Percentiles rank a stretch among this genome's conserved stretches.
These are phyloP conservation scores for Diadema setosum DNA, from an alignment of 35 echinoderm and acorn worm species.

Conservation along the genomic window DNA sequence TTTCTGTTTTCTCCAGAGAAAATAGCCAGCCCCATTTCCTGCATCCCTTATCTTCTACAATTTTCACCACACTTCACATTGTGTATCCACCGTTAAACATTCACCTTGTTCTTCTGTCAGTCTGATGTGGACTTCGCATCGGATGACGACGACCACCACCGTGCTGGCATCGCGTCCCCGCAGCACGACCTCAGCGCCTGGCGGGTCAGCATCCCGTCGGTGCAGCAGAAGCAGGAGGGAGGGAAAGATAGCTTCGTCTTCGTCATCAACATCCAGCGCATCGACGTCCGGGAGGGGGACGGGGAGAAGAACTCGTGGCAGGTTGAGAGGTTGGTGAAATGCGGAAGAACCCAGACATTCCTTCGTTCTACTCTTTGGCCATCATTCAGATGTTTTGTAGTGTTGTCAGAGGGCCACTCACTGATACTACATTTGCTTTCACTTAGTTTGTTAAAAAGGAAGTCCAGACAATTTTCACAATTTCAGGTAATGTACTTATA, in stretches of 20 bases:
- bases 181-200: slow-evolving; percentile 85
- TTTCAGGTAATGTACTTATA: too few species aligned
- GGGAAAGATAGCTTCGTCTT: slow-evolving; percentile 70
- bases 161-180: slow-evolving; percentile 52
- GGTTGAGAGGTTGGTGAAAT: slow-evolving; percentile 88
- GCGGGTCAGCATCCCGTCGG: slow-evolving; percentile 78
- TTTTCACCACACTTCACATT: not conserved
- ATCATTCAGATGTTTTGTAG: too few species aligned
- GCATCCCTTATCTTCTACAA: not conserved
- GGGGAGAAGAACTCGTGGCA: slow-evolving; percentile 79
- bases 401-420: too few species aligned
- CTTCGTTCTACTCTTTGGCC: too few species aligned
- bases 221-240: slow-evolving; percentile 54
- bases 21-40: too few species aligned
- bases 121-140: slow-evolving; percentile 48
- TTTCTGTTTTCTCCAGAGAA: too few species aligned
- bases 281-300: slow-evolving; percentile 71
- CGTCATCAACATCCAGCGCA: slow-evolving; percentile 71
- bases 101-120: slow-evolving; percentile 40
- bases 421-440: too few species aligned
- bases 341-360: too few species aligned
- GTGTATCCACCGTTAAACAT: too few species aligned
- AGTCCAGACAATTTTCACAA: too few species aligned
- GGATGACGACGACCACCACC: slow-evolving; percentile 34
- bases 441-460: too few species aligned